phyloP scores from a whole-genome alignment of 2,113 vertebrate species.

The Vidua chalybeata region DNA sequence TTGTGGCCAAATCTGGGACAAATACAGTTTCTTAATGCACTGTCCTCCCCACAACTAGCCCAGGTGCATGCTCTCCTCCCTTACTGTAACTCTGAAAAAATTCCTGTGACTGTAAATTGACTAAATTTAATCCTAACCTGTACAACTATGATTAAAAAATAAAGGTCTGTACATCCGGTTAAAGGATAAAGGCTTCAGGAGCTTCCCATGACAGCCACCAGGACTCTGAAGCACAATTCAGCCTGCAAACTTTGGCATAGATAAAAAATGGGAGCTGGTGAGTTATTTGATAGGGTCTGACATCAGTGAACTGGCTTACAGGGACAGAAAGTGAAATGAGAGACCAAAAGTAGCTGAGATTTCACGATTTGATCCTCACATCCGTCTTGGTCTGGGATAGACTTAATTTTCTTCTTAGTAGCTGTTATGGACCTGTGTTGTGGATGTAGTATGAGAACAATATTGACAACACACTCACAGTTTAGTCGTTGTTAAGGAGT shows the following conservation, averaged over 20 bases:
- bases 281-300: fast-evolving
- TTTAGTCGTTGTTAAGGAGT: neutral
- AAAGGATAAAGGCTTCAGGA: neutral
- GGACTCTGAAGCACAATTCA: neutral
- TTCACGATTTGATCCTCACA: neutral
- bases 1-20: neutral
- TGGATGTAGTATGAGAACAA: neutral
- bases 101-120: neutral
- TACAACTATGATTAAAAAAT: neutral
- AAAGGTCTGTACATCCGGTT: neutral
- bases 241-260: neutral
- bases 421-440: neutral
- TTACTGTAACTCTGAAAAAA: neutral
- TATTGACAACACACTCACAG: neutral
- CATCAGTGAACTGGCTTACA: neutral
- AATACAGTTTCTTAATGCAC: neutral
- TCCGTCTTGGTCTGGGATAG: neutral
- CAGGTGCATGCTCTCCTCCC: neutral
- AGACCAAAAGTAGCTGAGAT: neutral
- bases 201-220: neutral
- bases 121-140: neutral
- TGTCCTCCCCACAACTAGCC: neutral
- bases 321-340: neutral
- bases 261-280: neutral
- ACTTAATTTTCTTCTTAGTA: neutral